A percentile compares a stretch with the other conserved stretches of the same genome.
These are phyloP conservation scores for Diplazon laetatorius DNA, from an alignment of 2,888 invertebrate species.

Conservation along the genomic window DNA sequence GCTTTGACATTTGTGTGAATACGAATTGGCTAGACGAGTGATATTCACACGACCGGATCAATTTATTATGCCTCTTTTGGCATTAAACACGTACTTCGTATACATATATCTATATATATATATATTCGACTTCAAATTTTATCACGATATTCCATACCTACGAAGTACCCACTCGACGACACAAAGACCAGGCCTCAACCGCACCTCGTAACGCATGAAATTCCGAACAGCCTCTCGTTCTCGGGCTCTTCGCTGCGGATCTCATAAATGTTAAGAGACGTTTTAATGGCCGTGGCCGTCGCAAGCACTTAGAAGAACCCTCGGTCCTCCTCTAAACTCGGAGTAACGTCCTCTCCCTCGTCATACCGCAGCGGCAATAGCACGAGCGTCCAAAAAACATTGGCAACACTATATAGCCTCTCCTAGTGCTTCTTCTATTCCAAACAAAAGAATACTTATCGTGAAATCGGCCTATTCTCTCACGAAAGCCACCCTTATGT, in stretches of 20 bases:
- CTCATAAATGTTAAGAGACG: conserved; percentile 65
- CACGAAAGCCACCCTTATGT: conserved; percentile 1
- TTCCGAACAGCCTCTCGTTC: conserved; percentile 55
- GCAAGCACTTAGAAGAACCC: conserved; percentile 50
- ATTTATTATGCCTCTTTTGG: background rate
- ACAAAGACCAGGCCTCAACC: conserved; percentile 41
- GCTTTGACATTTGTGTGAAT: background rate
- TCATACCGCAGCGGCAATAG: conserved; percentile 31
- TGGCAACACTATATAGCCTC: conserved; percentile 3
- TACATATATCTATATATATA: too few relatives aligned
- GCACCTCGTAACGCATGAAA: conserved; percentile 39
- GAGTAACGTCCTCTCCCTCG: conserved; percentile 43
- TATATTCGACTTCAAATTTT: conserved; percentile 44
- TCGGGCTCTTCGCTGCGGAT: conserved; percentile 36
- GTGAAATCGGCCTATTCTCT: background rate
- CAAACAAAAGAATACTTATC: conserved; percentile 27
- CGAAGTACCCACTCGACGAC: conserved; percentile 36
- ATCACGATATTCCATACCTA: conserved; percentile 40
- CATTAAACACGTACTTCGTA: conserved; percentile 40
- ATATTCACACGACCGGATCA: conserved; percentile 27
- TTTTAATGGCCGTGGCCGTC: conserved; percentile 66
- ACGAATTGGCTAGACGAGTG: conserved; percentile 5
- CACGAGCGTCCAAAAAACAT: background rate
- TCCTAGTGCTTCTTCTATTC: conserved; percentile 2
- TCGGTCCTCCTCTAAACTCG: conserved; percentile 53